Percentiles rank a stretch among this genome's conserved stretches.
phyloP scores from a whole-genome alignment of 1,140 invertebrate genomes.

The Eurosta solidaginis region DNA sequence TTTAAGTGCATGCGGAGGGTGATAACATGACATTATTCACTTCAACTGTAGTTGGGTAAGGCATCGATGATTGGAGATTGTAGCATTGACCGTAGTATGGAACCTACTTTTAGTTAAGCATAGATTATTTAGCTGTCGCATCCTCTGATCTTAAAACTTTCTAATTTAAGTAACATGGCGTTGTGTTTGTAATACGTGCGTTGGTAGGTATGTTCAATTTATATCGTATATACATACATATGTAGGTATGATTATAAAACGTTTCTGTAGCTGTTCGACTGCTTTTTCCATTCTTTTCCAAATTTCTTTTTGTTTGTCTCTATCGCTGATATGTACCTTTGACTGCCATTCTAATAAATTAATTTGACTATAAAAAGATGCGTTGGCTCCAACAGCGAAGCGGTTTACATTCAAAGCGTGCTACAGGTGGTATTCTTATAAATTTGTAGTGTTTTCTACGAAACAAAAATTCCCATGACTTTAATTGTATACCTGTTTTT shows the following conservation, averaged over 20 bases:
- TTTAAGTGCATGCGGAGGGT: too few relatives aligned
- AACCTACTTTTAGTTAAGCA: background rate
- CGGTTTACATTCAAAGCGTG: background rate
- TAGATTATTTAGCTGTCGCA: background rate
- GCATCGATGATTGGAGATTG: too few relatives aligned
- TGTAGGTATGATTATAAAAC: background rate
- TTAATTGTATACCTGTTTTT: background rate
- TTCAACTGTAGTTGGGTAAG: too few relatives aligned
- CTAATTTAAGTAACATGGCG: background rate
- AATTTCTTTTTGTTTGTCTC: background rate
- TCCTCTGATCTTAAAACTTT: slow-evolving; percentile 14
- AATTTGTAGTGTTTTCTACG: slow-evolving; percentile 7
- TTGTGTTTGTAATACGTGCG: background rate
- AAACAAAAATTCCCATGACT: slow-evolving; percentile 3
- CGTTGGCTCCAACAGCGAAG: background rate
- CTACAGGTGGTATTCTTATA: slow-evolving; percentile 15
- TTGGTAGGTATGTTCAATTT: background rate
- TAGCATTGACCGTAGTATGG: too few relatives aligned
- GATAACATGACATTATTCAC: too few relatives aligned
- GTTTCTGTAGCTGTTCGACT: background rate
- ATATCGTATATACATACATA: background rate
- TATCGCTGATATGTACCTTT: background rate
- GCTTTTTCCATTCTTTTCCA: background rate
- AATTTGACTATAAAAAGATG: slow-evolving; percentile 21
- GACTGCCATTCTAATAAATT: slow-evolving; percentile 4